phyloP scores from a whole-genome alignment of 2,797 vertebrate species.

The Pantherophis alleghaniensis region DNA sequence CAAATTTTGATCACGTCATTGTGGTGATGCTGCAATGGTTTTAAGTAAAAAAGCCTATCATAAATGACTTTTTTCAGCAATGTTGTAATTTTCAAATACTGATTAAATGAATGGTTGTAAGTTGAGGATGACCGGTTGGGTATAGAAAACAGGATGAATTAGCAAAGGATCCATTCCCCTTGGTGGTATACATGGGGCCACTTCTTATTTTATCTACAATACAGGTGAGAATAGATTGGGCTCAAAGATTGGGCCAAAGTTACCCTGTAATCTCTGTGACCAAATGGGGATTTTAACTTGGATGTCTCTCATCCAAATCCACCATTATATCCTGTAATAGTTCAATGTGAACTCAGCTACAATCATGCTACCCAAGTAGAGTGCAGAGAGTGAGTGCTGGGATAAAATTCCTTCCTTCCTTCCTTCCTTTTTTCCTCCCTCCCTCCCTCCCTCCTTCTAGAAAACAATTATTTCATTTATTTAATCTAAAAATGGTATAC shows the following conservation, averaged over 20 bases:
- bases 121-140: neutral
- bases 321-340: neutral
- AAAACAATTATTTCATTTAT: neutral
- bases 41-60: neutral
- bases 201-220: neutral
- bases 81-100: neutral
- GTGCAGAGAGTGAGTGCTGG: neutral
- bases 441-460: neutral
- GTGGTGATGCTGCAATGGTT: neutral
- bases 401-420: neutral
- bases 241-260: neutral
- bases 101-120: neutral
- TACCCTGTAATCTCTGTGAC: neutral
- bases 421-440: neutral
- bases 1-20: neutral
- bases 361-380: neutral
- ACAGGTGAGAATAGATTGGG: neutral
- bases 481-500: neutral
- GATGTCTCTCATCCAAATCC: neutral
- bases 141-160: neutral
- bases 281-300: neutral
- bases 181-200: neutral
- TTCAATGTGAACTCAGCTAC: neutral
- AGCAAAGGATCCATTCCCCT: neutral
- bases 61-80: neutral